A percentile compares a stretch with the other conserved stretches of the same genome.
phyloP scores from a whole-genome alignment of 2,113 vertebrate species.

The Chauna torquata region DNA sequence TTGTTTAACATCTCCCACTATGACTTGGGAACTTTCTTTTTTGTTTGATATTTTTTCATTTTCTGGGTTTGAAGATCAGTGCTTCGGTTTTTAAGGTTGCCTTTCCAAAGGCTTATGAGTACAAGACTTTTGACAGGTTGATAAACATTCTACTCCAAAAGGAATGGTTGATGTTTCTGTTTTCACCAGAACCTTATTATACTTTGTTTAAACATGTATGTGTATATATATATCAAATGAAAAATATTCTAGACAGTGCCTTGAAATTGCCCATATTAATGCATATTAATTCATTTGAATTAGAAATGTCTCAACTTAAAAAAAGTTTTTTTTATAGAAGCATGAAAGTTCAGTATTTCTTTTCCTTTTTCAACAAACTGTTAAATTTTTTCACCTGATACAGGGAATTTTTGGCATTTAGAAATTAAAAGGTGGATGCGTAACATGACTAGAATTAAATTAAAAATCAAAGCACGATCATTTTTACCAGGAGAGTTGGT shows the following conservation, averaged over 20 bases:
- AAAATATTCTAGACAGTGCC: neutral
- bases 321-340: neutral
- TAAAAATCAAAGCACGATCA: neutral
- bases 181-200: neutral
- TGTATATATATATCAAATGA: neutral
- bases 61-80: neutral
- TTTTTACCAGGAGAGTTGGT: neutral
- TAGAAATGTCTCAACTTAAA: neutral
- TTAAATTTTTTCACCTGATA: neutral
- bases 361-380: neutral
- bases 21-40: neutral
- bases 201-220: neutral
- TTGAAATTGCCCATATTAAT: neutral
- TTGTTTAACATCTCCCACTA: neutral
- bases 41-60: neutral
- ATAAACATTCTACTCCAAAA: neutral
- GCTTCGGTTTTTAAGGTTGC: neutral
- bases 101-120: neutral
- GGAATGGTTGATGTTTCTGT: neutral
- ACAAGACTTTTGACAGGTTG: neutral
- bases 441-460: neutral
- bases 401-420: neutral
- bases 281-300: neutral
- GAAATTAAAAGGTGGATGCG: neutral
- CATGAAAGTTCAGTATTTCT: neutral